Evolutionary conservation across 1,140 invertebrate genomes (phyloP).

Genomic region (Philaenus spumarius): DNA sequence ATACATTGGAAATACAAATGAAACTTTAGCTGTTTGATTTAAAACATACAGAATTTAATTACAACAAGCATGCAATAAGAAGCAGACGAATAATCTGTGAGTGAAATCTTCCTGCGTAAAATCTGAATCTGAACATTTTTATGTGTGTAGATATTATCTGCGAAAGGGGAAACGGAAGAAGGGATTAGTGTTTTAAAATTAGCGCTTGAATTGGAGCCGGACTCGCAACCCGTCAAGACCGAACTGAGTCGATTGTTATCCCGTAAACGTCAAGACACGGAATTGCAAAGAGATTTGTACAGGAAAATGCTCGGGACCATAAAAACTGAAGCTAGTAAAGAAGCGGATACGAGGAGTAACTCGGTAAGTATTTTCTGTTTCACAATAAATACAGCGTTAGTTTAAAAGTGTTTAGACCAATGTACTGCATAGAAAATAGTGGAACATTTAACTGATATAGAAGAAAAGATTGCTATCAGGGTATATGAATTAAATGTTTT

Average conservation of each 20-base stretch:
- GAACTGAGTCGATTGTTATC: slow-evolving; percentile 52
- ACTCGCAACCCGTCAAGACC: slow-evolving; percentile 47
- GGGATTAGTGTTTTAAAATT: slow-evolving; percentile 51
- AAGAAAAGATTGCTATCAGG: too few species aligned
- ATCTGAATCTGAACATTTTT: slow-evolving; percentile 5
- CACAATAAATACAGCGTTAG: too few species aligned
- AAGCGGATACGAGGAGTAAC: too few species aligned
- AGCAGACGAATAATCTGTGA: too few species aligned
- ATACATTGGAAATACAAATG: background rate
- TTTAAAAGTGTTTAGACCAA: too few species aligned
- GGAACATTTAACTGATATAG: too few species aligned
- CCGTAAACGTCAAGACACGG: slow-evolving; percentile 47
- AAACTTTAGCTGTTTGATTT: background rate
- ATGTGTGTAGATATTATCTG: slow-evolving; percentile 52
- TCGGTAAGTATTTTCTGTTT: too few species aligned
- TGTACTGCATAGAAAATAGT: too few species aligned
- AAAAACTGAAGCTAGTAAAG: slow-evolving; percentile 25
- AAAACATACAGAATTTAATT: background rate
- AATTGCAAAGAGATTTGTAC: slow-evolving; percentile 54
- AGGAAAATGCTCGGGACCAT: slow-evolving; percentile 54
- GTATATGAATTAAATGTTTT: too few species aligned
- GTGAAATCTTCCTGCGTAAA: background rate
- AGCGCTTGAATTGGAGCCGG: slow-evolving; percentile 51
- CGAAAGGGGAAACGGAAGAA: slow-evolving; percentile 50
- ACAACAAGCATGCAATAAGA: background rate